Base-by-base conservation (phyloP, 2,888 invertebrate species). In the Podabrus alpinus region DNA sequence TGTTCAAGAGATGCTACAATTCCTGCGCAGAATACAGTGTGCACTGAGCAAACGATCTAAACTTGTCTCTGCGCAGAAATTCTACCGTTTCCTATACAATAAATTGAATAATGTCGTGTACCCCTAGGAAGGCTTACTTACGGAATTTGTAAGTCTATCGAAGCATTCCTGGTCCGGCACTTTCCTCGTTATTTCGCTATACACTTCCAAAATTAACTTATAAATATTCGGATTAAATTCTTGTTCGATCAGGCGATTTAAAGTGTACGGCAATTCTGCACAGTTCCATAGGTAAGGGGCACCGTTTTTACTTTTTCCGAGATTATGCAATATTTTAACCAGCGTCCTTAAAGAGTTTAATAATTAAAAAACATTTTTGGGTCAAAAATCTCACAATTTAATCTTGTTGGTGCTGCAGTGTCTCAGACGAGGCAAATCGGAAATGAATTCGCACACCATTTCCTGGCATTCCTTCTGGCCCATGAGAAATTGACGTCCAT, bases 391-490 rank as follows among this genome's bases (percentile, higher is more conserved):
- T 72, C 66, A 76, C 72, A 66, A 17, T 59, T 68, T 71, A 7
- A 73, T 70, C 11, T 19, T 25, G 19, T 59, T 17, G 4, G 59
- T 25, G 9, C 64, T 68, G 24, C 21, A 5, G n/a, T 73, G 62
- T 13, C 64, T 60, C 11, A 75, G 25, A 15, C 17, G 61, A 3
- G 70, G 67, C 67, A 73, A 9, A n/a, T 45, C 15, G 25, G 25
- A 25, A 19, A 69, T 29, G 9, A 71, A 3, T 15, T 15, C 59
- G 15, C 60, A 59, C 11, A 76, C 11, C 29, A 68, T 16, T 15
- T 68, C 68, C 21, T 69, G 73, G 13, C 73, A 62, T 68, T 71
- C 73, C 10, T 73, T 45, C 5, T 24, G 17, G 11, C 19, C 10
- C 2, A 66, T 66, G 13, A 76, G 21, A 24, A 71, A 73, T 21